These are phyloP conservation scores for Chloropsis cyanopogon DNA, from an alignment of 2,113 vertebrate species.

Conservation along the genomic window DNA sequence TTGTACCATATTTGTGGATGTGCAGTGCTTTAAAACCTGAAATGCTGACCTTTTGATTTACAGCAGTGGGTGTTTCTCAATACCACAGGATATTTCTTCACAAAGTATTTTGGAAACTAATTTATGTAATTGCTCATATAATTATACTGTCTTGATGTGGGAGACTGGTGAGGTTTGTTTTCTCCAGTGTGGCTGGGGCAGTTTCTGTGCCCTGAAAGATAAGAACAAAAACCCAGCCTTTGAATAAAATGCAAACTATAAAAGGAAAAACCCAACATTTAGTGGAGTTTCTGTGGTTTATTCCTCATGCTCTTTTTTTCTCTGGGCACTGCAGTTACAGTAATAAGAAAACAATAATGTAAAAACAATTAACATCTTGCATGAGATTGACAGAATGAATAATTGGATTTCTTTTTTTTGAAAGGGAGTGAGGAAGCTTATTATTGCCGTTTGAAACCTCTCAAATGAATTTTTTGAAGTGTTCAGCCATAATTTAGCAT, in stretches of 20 bases:
- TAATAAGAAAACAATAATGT: not conserved
- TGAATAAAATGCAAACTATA: not conserved
- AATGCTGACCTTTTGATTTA: not conserved
- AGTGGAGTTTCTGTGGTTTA: not conserved
- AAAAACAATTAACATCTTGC: not conserved
- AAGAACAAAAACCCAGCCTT: not conserved
- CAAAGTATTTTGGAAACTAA: not conserved
- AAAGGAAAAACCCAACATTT: not conserved
- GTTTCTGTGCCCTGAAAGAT: not conserved
- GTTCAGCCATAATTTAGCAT: not conserved
- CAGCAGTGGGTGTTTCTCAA: not conserved
- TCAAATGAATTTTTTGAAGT: not conserved
- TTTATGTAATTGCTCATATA: not conserved
- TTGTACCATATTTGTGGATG: not conserved
- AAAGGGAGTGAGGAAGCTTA: not conserved
- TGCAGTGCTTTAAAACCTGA: not conserved
- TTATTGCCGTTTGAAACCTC: not conserved
- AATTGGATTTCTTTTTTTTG: not conserved
- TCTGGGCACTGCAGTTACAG: not conserved
- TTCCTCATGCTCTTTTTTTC: not conserved
- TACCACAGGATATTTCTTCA: not conserved
- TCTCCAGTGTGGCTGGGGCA: not conserved
- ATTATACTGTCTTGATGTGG: not conserved
- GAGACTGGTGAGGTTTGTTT: not conserved
- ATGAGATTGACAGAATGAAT: not conserved